These are phyloP conservation scores for Zaprionus vittiger DNA, from an alignment of 1,140 invertebrate genomes.

Conservation along the genomic window DNA sequence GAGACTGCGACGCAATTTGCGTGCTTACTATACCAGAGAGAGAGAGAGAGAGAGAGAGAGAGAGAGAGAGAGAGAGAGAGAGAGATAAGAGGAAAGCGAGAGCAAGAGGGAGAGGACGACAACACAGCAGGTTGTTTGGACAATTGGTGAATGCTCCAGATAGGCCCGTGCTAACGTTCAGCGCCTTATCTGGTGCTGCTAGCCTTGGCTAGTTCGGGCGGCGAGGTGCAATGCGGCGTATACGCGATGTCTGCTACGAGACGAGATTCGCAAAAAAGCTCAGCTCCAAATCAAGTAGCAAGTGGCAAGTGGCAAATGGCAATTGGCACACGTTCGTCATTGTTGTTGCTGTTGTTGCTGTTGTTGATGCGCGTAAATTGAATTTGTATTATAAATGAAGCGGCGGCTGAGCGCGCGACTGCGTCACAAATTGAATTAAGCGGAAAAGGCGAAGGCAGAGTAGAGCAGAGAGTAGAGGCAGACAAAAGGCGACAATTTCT, in stretches of 20 bases:
- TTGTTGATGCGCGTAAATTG: slow-evolving; percentile 53
- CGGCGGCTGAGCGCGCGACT: slow-evolving; percentile 40
- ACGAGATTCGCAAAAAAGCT: slow-evolving; percentile 23
- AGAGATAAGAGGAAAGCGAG: neutral
- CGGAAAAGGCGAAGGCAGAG: slow-evolving; percentile 26
- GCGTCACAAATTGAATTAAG: slow-evolving; percentile 51
- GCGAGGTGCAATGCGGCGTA: neutral
- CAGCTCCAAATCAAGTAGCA: slow-evolving; percentile 47
- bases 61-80: neutral
- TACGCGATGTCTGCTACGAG: neutral
- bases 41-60: neutral
- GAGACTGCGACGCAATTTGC: slow-evolving; percentile 20
- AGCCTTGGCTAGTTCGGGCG: neutral
- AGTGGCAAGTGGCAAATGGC: slow-evolving; percentile 18
- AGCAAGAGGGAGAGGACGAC: neutral
- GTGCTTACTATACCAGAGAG: neutral
- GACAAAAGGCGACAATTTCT: slow-evolving; percentile 45
- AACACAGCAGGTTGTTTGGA: neutral
- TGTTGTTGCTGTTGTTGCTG: slow-evolving; percentile 31
- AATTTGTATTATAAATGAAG: slow-evolving; percentile 59
- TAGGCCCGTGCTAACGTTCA: slow-evolving; percentile 1
- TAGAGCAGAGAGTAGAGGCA: neutral
- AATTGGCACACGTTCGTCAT: slow-evolving; percentile 50
- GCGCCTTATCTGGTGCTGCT: neutral
- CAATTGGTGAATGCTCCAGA: slow-evolving; percentile 2